Base-by-base conservation (phyloP, 2,888 invertebrate genomes). In the Brenthis daphne region DNA sequence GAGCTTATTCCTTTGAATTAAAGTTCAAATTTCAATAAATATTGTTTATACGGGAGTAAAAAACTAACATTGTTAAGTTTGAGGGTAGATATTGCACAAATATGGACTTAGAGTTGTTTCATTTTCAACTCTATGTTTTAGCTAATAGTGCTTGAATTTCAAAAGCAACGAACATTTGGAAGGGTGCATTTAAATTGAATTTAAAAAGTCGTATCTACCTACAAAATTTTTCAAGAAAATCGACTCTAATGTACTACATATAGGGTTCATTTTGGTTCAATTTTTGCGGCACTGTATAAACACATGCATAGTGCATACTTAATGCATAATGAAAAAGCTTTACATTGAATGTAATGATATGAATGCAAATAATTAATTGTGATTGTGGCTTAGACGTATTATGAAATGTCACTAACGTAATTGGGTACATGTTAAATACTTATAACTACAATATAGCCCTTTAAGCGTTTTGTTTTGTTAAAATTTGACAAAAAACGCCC, bases 251-350 rank as follows among this genome's bases (percentile, higher is more conserved):
- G 0, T 12, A 0, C 0, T 29, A n/a, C 0, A 1, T 0, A 2
- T 69, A 74, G 64, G 37, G 70, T 68, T 61, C 6, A 65, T 51
- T 74, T 68, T 66, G 13, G 12, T 4, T 33, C 43, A 47, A 29
- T 53, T 51, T 68, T 66, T 3, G 24, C 51, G 37, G 11, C 24
- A 56, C 74, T 76, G 77, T 75, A 80, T 87, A 82, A 87, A 87
- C 88, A 88, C 87, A 88, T 80, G 79, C 75, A 67, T 79, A 84
- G 88, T 80, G 79, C 75, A 67, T 79, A 84, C 83, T 85, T 80
- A 80, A 78, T 76, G 74, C 77, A 79, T 80, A 81, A 81, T 81
- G 79, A 81, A 82, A 84, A 77, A 77, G 75, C 80, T 82, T 81
- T 76, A 73, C 73, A 75, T 68, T 71, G 68, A 76, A 75, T 68